phyloP scores from a whole-genome alignment of 2,113 vertebrate species.

The Pongo pygmaeus region DNA sequence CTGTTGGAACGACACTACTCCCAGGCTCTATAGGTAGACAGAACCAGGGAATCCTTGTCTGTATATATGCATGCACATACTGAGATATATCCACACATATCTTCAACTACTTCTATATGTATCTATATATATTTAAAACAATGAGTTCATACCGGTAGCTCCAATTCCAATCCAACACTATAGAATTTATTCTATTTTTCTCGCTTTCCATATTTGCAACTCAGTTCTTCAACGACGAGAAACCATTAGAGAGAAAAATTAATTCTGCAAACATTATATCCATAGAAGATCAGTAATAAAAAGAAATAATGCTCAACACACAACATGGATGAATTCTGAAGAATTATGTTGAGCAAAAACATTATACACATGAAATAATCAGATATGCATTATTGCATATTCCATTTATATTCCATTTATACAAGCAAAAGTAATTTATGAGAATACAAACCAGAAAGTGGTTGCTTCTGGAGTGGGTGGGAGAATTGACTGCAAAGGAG shows the following conservation, averaged over 20 bases:
- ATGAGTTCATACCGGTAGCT: not conserved
- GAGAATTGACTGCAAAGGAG: not conserved
- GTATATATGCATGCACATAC: not conserved
- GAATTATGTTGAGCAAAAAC: not conserved
- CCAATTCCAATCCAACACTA: not conserved
- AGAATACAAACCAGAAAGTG: not conserved
- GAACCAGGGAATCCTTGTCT: no score
- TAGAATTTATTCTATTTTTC: not conserved
- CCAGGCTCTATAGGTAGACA: not conserved
- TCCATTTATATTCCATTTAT: not conserved
- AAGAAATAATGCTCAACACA: not conserved
- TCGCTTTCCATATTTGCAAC: not conserved
- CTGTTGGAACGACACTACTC: not conserved
- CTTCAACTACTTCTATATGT: not conserved
- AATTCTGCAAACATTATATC: not conserved
- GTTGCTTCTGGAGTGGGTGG: not conserved
- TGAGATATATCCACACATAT: no score
- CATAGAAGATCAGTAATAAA: not conserved
- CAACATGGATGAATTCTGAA: not conserved
- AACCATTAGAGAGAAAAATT: not conserved
- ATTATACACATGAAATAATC: not conserved
- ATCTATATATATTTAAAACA: not conserved
- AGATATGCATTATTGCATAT: not conserved
- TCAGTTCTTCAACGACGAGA: not conserved
- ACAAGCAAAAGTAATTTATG: not conserved